Evolutionary conservation across 2,888 invertebrate genomes (phyloP).

Genomic region (Calephelis perditalis): DNA sequence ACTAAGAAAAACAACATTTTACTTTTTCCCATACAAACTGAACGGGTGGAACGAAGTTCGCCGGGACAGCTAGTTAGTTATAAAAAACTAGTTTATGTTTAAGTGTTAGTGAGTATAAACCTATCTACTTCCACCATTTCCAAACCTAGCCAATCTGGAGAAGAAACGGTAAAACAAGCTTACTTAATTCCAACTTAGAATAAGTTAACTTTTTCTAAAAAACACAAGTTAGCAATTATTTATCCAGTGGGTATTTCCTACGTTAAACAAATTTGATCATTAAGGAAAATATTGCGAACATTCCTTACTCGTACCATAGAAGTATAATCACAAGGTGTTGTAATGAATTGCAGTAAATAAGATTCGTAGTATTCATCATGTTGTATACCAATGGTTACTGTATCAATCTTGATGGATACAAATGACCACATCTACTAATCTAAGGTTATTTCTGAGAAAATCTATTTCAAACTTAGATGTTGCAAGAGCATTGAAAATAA

Average conservation of each 20-base stretch:
- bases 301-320: conserved; percentile 5
- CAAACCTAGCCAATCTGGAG: no score
- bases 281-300: conserved; percentile 11
- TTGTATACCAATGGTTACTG: conserved; percentile 3
- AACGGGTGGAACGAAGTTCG: no score
- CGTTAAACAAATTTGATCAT: conserved; percentile 10
- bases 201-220: no score
- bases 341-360: conserved; percentile 1
- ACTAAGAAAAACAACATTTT: no score
- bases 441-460: not conserved
- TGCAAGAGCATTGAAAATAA: no score
- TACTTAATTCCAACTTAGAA: no score
- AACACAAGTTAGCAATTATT: not conserved
- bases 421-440: not conserved
- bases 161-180: no score
- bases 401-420: conserved; percentile 2
- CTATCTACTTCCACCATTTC: no score
- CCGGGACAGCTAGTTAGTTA: no score
- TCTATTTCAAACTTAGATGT: not conserved
- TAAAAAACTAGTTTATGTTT: no score
- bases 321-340: conserved; percentile 1
- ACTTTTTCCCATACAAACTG: no score
- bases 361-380: conserved; percentile 7
- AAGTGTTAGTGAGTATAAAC: no score
- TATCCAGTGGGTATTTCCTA: conserved; percentile 12